Evolutionary conservation across 2,797 vertebrate genomes (phyloP), one percentile per base, ranked within the genome.

Genomic region (Hippoglossus hippoglossus): DNA sequence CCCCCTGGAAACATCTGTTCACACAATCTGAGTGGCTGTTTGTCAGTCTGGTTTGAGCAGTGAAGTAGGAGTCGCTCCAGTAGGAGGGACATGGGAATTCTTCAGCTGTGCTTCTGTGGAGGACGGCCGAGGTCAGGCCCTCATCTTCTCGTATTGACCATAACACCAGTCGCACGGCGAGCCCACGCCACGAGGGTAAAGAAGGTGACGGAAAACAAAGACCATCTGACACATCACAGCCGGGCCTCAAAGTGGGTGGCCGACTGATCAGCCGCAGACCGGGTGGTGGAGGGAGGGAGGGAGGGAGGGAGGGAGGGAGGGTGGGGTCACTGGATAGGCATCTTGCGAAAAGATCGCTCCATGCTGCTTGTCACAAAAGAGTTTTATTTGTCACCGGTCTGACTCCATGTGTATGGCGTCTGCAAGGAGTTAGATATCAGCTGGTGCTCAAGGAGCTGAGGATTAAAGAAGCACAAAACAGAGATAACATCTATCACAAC

Each of bases 181-280:
- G 73, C 59, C 56, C n/a, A 15, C 24, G 13, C 44, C 70, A 59
- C 5, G 4, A 63, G 64, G 77, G 5, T 1, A 19, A 83, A 83
- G 73, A 82, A 79, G 80, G 73, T 77, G 83, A 73, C 24, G 75
- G 74, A 83, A 89, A 85, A 85, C 87, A 88, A 80, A 78, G 80
- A 54, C 55, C 83, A 75, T 83, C 81, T 84, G 89, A 90, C 78
- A 68, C 2, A 63, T 84, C 77, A 25, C 68, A 75, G 73, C 9
- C 77, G 10, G 67, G 76, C 25, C 55, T 88, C 87, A 49, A 57
- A 72, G 90, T 90, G 88, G 90, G 92, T 88, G 92, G 90, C 74
- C 87, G 0, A 25, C 57, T 16, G n/a, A 70, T 12, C 55, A 4
- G 47, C 65, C 58, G 6, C 53, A 58, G 66, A 69, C 25, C 1